A percentile compares a stretch with the other conserved stretches of the same genome.
Evolutionary conservation across 2,888 invertebrate species (phyloP).

Genomic region (Operophtera brumata): DNA sequence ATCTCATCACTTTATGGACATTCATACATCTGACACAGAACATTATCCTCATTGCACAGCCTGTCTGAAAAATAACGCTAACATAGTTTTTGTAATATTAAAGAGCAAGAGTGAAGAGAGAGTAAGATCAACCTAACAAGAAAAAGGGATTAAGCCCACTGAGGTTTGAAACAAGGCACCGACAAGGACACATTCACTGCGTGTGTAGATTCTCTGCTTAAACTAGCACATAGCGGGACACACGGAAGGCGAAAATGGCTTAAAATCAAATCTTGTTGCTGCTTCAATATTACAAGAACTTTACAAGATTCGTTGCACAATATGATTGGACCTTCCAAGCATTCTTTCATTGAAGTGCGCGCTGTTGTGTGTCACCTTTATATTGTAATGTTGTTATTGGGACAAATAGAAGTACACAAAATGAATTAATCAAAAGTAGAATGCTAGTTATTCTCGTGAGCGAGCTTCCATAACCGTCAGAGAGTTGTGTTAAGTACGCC

Average conservation of each 20-base stretch:
- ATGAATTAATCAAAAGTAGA: slow-evolving; percentile 54
- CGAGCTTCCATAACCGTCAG: slow-evolving; percentile 73
- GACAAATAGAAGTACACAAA: slow-evolving; percentile 43
- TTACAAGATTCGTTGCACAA: slow-evolving; percentile 81
- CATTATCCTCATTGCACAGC: slow-evolving; percentile 76
- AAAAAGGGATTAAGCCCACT: slow-evolving; percentile 12
- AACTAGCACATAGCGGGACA: slow-evolving; percentile 71
- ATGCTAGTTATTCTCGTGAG: slow-evolving; percentile 60
- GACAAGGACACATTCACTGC: slow-evolving; percentile 45
- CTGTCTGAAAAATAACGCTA: slow-evolving; percentile 74
- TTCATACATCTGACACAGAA: slow-evolving; percentile 76
- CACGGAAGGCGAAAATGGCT: slow-evolving; percentile 74
- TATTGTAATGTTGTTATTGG: slow-evolving; percentile 59
- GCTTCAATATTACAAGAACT: slow-evolving; percentile 81
- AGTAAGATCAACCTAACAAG: slow-evolving; percentile 9
- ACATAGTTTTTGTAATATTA: slow-evolving; percentile 78
- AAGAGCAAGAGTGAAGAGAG: slow-evolving; percentile 59
- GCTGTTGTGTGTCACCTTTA: slow-evolving; percentile 76
- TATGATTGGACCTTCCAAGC: slow-evolving; percentile 79
- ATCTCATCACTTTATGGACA: slow-evolving; percentile 73
- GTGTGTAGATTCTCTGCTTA: slow-evolving; percentile 74
- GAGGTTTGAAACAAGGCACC: slow-evolving; percentile 6
- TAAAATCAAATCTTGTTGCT: slow-evolving; percentile 74
- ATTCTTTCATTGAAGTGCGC: slow-evolving; percentile 73
- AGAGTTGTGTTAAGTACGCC: slow-evolving; percentile 75